These are phyloP conservation scores for silkworm (Bombyx mori) DNA, from an alignment of 1,140 invertebrate genomes.

Conservation along the genomic window ASM3026992v2 NC_085119.1:6582501-6583000, in stretches of 20 bases:
- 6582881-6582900: conserved; percentile 57
- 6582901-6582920: conserved; percentile 17
- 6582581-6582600: not conserved
- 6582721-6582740: conserved; percentile 51
- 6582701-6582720: conserved; percentile 59
- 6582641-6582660: conserved; percentile 1
- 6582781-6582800: conserved; percentile 41
- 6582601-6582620: not conserved
- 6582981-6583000: not conserved
- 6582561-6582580: conserved; percentile 19
- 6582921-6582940: conserved; percentile 3
- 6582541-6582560: conserved; percentile 11
- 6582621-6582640: conserved; percentile 3
- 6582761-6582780: conserved; percentile 54
- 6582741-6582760: conserved; percentile 30
- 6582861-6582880: conserved; percentile 57
- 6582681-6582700: conserved; percentile 24
- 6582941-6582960: not conserved
- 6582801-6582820: conserved; percentile 45
- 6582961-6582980: not conserved
- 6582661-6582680: conserved; percentile 2
- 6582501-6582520: conserved; percentile 34
- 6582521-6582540: conserved; percentile 19
- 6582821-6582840: conserved; percentile 53
- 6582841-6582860: conserved; percentile 46